A percentile compares a stretch with the other conserved stretches of the same genome.
Conservation (phyloP, 1,140 invertebrate genomes). For the Ganaspis sp. region DNA sequence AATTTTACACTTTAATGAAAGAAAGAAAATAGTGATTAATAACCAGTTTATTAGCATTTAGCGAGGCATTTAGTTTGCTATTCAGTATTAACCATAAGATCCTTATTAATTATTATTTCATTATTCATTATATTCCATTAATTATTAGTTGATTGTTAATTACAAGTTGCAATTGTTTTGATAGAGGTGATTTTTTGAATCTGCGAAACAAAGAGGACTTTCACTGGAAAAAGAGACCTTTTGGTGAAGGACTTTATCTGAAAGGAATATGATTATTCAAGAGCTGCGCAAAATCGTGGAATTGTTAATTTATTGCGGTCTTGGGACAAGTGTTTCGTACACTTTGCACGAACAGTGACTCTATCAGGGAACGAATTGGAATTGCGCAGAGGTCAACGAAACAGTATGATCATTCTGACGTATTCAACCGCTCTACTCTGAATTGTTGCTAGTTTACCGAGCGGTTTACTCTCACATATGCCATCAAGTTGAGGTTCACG, state of each 20-base stretch:
- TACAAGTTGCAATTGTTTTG: no score
- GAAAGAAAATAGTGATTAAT: no score
- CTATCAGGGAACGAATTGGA: constrained; percentile 21
- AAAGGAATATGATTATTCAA: background rate
- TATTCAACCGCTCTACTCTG: background rate
- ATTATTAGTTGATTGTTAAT: no score
- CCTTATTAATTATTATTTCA: no score
- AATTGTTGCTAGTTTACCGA: background rate
- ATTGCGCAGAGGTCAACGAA: constrained; percentile 16
- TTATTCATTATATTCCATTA: no score
- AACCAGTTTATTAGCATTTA: no score
- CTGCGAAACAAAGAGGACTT: background rate
- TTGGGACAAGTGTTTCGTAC: constrained; percentile 13
- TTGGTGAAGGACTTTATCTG: background rate
- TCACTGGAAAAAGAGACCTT: background rate
- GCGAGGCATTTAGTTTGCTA: no score
- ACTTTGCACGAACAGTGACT: constrained; percentile 15
- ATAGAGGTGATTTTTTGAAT: background rate
- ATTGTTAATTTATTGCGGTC: constrained; percentile 28
- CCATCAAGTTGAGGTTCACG: constrained; percentile 5
- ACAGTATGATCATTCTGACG: constrained; percentile 11
- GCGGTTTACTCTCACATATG: constrained; percentile 2
- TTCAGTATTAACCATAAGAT: no score
- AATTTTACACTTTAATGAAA: no score
- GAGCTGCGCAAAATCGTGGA: background rate